These are phyloP conservation scores for Chunga burmeisteri DNA, from an alignment of 2,113 vertebrate genomes.

Conservation along the genomic window DNA sequence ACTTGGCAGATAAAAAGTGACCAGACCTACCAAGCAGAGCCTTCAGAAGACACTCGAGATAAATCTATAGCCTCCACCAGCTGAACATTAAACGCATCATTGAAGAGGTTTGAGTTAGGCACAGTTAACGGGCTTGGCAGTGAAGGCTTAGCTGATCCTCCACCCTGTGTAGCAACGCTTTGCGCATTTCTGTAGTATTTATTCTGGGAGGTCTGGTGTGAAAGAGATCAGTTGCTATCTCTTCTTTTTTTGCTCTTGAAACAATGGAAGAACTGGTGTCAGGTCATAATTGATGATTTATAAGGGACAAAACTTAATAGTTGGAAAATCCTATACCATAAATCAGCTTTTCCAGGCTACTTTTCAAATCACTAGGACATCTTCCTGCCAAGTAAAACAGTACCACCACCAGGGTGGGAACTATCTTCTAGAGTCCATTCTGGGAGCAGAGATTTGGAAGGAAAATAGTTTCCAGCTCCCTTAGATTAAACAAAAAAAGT, in stretches of 20 bases:
- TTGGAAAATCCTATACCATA: slow-evolving; percentile 58
- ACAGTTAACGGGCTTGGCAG: background rate
- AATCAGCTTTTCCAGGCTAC: slow-evolving; percentile 63
- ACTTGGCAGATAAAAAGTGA: background rate
- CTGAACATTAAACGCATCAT: fast-evolving
- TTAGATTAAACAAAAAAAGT: slow-evolving; percentile 4
- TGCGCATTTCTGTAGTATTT: background rate
- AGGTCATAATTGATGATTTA: background rate
- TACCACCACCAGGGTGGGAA: slow-evolving; percentile 54
- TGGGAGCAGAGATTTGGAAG: slow-evolving; percentile 54
- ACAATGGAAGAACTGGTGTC: background rate
- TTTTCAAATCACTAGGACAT: slow-evolving; percentile 14
- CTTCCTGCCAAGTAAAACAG: slow-evolving; percentile 71
- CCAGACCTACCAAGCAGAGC: background rate
- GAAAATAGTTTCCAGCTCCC: slow-evolving; percentile 67
- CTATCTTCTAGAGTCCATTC: slow-evolving; percentile 49
- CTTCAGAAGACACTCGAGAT: background rate
- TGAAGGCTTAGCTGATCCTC: background rate
- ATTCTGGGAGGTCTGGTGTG: background rate
- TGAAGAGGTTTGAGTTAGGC: background rate
- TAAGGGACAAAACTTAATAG: slow-evolving; percentile 16
- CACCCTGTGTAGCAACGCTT: background rate
- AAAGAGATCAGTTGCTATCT: background rate
- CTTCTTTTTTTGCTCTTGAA: background rate
- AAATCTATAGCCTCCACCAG: background rate